Base-by-base conservation (phyloP, 2,888 invertebrate species). In the Phymatocera aterrima region DNA sequence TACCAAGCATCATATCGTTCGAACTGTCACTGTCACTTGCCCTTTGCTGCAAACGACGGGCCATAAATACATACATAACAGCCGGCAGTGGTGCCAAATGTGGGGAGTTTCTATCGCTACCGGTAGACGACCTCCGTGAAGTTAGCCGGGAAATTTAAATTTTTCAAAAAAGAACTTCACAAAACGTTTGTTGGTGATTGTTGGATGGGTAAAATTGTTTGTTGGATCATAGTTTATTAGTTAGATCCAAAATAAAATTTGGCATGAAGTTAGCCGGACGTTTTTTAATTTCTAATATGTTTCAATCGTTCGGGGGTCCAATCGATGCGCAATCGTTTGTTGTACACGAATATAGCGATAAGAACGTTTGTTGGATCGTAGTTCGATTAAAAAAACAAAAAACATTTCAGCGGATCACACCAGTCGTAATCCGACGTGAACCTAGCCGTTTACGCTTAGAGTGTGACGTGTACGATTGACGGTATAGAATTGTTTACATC, bases 21-120 rank as follows among this genome's bases (percentile, higher is more conserved):
- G 21, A 31, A 18, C 37, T 12, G 8, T 34, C 48, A 51, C 72
- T 72, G 72, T 72, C 72, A 72, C 34, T 54, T 48, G 72, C 51
- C 72, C 31, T 72, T 68, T 43, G 28, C n/a, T 48, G 72, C 72
- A 72, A 34, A 72, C 72, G 72, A 72, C 72, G 51, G 51, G 28
- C 43, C 46, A 46, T 12, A 68, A 46, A 68, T 68, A 43, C 65
- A 6, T 43, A 28, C n/a, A 46, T 10, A 46, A 46, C 46, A 15
- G 43, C 24, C 5, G 24, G 46, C 40, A 68, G 46, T 46, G 28
- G 21, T 28, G 24, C 68, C 43, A 34, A 64, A 8, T 37, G 61
- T 37, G 37, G 34, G 18, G 18, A 37, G 18, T 64, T 64, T 68
- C 28, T 28, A 43, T n/a, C 24, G 24, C 46, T 46, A 46, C 68